These are phyloP conservation scores for Temnothorax rugatulus DNA, from an alignment of 2,888 invertebrate genomes.

Conservation along the genomic window DNA sequence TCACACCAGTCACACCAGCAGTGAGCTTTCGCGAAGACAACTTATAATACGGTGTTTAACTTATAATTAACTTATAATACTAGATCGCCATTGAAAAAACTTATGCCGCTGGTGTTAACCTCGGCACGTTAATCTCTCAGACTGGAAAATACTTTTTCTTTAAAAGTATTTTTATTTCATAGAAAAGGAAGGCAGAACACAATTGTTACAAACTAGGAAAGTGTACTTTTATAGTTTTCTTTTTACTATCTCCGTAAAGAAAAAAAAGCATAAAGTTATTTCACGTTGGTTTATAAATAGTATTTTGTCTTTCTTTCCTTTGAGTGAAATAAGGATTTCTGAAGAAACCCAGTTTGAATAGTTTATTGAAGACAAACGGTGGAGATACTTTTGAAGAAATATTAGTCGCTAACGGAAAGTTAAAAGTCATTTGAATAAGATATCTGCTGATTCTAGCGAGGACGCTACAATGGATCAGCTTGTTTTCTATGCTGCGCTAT, in stretches of 20 bases:
- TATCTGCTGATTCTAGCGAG: not conserved
- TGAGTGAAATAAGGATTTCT: not conserved
- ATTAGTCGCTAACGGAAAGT: not conserved
- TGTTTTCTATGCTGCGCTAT: not conserved
- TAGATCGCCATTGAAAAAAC: not conserved
- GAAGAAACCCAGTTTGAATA: not conserved
- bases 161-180: not conserved
- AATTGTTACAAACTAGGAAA: not conserved
- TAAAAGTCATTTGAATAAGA: not conserved
- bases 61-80: too few relatives aligned
- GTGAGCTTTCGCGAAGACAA: constrained; percentile 1
- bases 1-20: not conserved
- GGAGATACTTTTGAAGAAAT: not conserved
- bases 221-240: not conserved
- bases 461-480: not conserved
- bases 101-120: too few relatives aligned
- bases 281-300: not conserved
- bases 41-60: not conserved
- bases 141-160: not conserved
- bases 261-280: not conserved
- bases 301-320: not conserved
- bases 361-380: not conserved
- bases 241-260: not conserved
- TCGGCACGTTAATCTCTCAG: not conserved
- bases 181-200: not conserved